Evolutionary conservation across 2,888 invertebrate species (phyloP).

Genomic region (Notocelia uddmanniana): DNA sequence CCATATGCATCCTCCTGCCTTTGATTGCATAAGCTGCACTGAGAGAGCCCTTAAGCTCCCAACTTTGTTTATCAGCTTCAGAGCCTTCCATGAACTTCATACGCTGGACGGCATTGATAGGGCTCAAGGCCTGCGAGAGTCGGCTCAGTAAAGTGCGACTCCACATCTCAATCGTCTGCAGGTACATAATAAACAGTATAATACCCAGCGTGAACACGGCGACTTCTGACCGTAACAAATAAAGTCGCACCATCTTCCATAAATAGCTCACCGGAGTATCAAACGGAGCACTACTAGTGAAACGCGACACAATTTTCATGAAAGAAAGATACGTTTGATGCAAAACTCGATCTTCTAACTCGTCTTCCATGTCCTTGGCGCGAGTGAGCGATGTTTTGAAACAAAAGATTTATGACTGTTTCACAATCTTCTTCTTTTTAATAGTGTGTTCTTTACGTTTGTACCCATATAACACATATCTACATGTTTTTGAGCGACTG

Average conservation of each 20-base stretch:
- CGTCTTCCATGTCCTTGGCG: slow-evolving; percentile 93
- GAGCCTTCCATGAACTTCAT: slow-evolving; percentile 84
- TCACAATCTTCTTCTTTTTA: slow-evolving; percentile 27
- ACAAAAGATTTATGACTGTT: slow-evolving; percentile 25
- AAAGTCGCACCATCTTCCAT: slow-evolving; percentile 92
- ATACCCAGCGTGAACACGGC: slow-evolving; percentile 89
- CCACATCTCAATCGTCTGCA: slow-evolving; percentile 94
- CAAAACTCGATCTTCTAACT: slow-evolving; percentile 94
- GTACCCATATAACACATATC: slow-evolving; percentile 15
- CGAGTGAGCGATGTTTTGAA: slow-evolving; percentile 44
- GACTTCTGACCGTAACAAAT: slow-evolving; percentile 93
- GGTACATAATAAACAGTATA: slow-evolving; percentile 91
- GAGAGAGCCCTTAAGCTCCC: slow-evolving; percentile 91
- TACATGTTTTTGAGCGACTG: slow-evolving; percentile 32
- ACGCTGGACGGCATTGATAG: slow-evolving; percentile 87
- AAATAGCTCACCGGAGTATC: slow-evolving; percentile 91
- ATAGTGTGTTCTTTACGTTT: slow-evolving; percentile 22
- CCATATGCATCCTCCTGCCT: slow-evolving; percentile 96
- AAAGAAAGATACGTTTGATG: slow-evolving; percentile 95
- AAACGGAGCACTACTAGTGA: slow-evolving; percentile 91
- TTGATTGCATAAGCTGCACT: slow-evolving; percentile 96
- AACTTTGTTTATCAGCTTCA: slow-evolving; percentile 86
- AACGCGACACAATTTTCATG: slow-evolving; percentile 93
- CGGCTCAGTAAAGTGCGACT: slow-evolving; percentile 90
- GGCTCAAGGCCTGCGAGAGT: slow-evolving; percentile 88